Base-by-base conservation (phyloP, 64 coral and sea anemone genomes). In the Cladopsammia gracilis region DNA sequence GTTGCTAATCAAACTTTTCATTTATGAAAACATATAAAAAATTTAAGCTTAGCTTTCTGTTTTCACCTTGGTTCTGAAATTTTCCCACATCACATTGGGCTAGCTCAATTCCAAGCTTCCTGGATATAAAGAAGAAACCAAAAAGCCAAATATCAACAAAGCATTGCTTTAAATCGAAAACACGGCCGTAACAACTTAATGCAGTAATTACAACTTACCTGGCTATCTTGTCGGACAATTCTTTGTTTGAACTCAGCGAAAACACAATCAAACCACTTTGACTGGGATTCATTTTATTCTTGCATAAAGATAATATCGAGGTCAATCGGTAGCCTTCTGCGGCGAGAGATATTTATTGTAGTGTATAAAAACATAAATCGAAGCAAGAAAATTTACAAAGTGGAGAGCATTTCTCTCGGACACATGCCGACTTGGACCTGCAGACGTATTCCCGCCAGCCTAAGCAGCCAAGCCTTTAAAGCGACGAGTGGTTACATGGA, bases 221-320 rank as follows among this genome's bases (percentile, higher is more conserved):
- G 50, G 98, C 98, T 34, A 99, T 99, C 67, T 96, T 96, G 11
- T 83, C 83, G 7, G 98, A 95, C 61, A 99, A 54, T 60, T 96
- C 98, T 83, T 91, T 91, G 10, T 92, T 95, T 46, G 91, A 91
- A 82, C 94, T 99, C 7, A 99, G 76, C 7, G 98, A 79, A 94
- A 99, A 99, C 20, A 99, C 92, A 49, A 97, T 87, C 43, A 97
- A 64, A 25, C 95, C 95, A 25, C 91, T 88, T 78, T 93, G 91
- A 87, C 70, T 86, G 12, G 91, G 91, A 45, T 84, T 84, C 80
- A 84, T 84, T 44, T 65, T 13, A 6, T 1, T 48, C 10, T 6
- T 46, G 14, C 72, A 75, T 7, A 20, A 75, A 75, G 43, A 49
- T 44, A 12, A 49, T 48, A 51, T 75, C 45, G 48, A 15, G 18